A percentile compares a stretch with the other conserved stretches of the same genome.
Evolutionary conservation across 2,888 invertebrate species (phyloP).

Genomic region (Andrena trimmerana): DNA sequence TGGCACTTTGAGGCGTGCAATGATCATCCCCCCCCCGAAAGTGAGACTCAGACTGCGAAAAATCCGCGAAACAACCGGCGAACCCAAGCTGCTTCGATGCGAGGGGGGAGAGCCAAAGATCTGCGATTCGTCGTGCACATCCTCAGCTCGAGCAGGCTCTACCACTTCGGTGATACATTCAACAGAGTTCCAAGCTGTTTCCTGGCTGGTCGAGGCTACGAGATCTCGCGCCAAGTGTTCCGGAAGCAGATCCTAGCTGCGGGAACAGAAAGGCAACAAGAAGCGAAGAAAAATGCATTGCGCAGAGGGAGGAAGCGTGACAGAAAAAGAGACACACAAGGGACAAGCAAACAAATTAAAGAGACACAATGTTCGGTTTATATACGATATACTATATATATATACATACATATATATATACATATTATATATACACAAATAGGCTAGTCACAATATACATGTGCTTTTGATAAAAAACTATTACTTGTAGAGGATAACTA

Average conservation of each 20-base stretch:
- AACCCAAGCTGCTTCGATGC: not conserved
- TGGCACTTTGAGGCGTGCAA: not conserved
- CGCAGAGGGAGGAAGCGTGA: not conserved
- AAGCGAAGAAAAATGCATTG: not conserved
- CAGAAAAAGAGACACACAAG: conserved; percentile 10
- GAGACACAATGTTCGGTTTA: conserved; percentile 76
- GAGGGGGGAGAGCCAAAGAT: not conserved
- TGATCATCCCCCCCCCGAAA: not conserved
- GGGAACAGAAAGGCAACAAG: conserved; percentile 3
- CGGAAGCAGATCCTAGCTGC: conserved; percentile 13
- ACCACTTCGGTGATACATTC: conserved; percentile 3
- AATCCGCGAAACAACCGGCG: conserved; percentile 7
- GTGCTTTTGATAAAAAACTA: conserved; percentile 84
- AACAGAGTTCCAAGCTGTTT: conserved; percentile 16
- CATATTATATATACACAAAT: conserved; percentile 79
- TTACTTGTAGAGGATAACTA: conserved; percentile 79
- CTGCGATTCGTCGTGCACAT: conserved; percentile 33
- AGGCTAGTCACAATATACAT: conserved; percentile 82
- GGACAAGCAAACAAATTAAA: conserved; percentile 54
- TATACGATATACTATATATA: conserved; percentile 75
- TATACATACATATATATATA: conserved; percentile 68
- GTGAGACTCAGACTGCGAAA: conserved; percentile 20
- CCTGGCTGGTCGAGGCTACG: conserved; percentile 17
- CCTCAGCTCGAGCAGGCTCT: conserved; percentile 28
- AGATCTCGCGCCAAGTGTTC: conserved; percentile 23